Base-by-base conservation (phyloP, 2,113 vertebrate species). In the Chinchilla lanigera region DNA sequence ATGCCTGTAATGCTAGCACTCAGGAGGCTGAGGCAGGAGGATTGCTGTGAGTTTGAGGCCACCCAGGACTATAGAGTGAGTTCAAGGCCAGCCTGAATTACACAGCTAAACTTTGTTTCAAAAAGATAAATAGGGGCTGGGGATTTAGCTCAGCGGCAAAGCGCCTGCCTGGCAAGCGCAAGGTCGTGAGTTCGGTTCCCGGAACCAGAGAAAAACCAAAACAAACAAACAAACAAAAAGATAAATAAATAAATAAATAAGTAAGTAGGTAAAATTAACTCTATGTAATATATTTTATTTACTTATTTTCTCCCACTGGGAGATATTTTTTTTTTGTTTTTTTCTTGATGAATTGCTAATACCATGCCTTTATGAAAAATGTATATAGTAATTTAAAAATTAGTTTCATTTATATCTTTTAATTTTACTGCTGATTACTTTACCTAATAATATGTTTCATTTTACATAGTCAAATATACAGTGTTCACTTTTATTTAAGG, bases 391-490 rank as follows among this genome's bases (percentile, higher is more conserved):
- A 78, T 38, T 93, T 81, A 58, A 60, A 63, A 71, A 47, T 80
- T 47, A 71, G n/a, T n/a, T 90, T 60, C 0, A 33, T 24, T 71
- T 30, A 63, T 91, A 63, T 28, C 44, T 94, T 95, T 58, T 52
- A 63, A 89, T 41, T 85, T 63, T 94, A 56, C 52, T 65, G 30
- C 67, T 80, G n/a, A 84, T 85, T 61, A 87, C 52, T 86, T 96
- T 94, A 81, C 30, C 22, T 67, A 63, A 73, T 73, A 12, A 24
- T 73, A 3, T 63, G 85, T 71, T 92, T 92, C 3, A 60, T 85
- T 96, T 88, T 85, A 56, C 17, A 41, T 38, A 65, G 35, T 12
- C 13, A 94, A 89, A 77, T 63, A 33, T 19, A 75, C 33, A 93
- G 4, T 33, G 14, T 35, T 67, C 17, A 28, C 60, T 71, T 50